Conservation (phyloP, 2,888 invertebrate genomes). For the Calliphora vomitoria region DNA sequence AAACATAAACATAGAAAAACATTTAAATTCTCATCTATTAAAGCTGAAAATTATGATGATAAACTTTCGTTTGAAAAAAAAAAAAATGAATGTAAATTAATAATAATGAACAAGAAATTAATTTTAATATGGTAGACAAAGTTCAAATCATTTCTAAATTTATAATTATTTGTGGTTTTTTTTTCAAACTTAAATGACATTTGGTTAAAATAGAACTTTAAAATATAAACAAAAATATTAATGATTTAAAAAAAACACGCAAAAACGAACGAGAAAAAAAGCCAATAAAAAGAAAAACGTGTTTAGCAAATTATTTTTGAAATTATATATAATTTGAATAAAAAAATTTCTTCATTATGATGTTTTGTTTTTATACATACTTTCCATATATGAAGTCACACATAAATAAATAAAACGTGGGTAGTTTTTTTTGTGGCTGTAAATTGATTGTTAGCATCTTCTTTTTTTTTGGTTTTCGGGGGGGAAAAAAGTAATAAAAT, state of each 20-base stretch:
- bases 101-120: background rate
- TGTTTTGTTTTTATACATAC: background rate
- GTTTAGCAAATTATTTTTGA: constrained; percentile 56
- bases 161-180: constrained; percentile 26
- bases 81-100: constrained; percentile 55
- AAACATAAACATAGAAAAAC: background rate
- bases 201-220: constrained; percentile 32
- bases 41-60: constrained; percentile 18
- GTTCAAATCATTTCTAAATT: constrained; percentile 54
- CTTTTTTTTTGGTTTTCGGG: constrained; percentile 11
- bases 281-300: constrained; percentile 31
- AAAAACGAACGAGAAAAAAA: background rate
- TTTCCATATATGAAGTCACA: constrained; percentile 30
- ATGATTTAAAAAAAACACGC: background rate
- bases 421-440: constrained; percentile 14
- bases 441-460: background rate
- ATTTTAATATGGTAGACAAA: background rate
- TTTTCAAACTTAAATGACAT: background rate
- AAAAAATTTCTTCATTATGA: constrained; percentile 39
- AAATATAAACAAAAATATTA: constrained; percentile 21
- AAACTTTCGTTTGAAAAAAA: constrained; percentile 55
- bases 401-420: constrained; percentile 34
- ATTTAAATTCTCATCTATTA: constrained; percentile 20
- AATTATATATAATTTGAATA: constrained; percentile 21
- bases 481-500: background rate